phyloP scores from a whole-genome alignment of 2,113 vertebrate species.

The Nothoprocta perdicaria region DNA sequence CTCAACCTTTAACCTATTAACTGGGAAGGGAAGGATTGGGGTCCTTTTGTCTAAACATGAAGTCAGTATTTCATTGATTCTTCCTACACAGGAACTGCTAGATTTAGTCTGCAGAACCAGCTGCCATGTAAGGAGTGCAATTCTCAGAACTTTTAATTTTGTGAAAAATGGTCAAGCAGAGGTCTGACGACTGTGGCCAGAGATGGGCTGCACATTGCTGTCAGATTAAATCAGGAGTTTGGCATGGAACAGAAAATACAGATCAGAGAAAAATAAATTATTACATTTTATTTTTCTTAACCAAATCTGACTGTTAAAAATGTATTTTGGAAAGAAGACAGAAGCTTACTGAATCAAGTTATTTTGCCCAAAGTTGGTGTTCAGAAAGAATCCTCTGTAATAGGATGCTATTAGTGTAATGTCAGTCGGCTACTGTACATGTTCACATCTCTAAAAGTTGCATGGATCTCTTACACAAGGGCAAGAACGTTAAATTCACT shows the following conservation, averaged over 20 bases:
- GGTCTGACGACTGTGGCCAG: background rate
- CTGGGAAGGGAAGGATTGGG: rapidly evolving
- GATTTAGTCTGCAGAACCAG: background rate
- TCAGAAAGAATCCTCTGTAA: background rate
- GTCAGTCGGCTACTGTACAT: background rate
- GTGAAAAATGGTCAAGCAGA: background rate
- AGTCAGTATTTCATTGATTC: background rate
- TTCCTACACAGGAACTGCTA: background rate
- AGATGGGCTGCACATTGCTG: background rate
- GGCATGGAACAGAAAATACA: background rate
- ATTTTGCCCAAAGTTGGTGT: background rate
- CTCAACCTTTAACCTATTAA: background rate
- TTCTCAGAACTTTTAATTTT: background rate
- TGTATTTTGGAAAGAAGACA: background rate
- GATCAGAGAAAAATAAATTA: background rate
- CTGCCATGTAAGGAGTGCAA: background rate
- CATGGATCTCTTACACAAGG: background rate
- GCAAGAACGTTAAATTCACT: background rate
- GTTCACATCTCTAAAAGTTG: background rate
- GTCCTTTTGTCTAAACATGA: background rate
- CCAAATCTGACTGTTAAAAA: background rate
- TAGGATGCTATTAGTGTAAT: background rate
- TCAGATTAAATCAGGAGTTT: background rate
- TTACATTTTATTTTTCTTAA: background rate
- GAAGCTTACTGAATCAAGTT: background rate